Percentiles rank a stretch among this genome's conserved stretches.
Conservation (phyloP, 2,888 invertebrate species). For the Caenorhabditis angaria region DNA sequence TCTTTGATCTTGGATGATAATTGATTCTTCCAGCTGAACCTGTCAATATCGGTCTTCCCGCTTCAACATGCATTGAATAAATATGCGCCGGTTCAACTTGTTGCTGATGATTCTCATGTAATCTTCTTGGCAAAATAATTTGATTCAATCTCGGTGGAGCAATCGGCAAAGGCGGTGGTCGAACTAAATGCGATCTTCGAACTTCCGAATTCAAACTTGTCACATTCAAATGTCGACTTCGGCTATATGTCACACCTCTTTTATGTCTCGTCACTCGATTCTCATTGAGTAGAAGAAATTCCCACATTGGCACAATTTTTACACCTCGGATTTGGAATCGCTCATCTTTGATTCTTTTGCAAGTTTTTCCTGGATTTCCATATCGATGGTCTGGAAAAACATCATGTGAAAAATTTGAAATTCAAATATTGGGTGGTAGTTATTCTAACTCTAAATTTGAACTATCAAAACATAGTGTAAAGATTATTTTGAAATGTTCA, state of each 20-base stretch:
- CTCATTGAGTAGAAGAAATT: conserved; percentile 29
- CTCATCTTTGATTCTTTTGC: conserved; percentile 33
- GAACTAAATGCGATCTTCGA: not conserved
- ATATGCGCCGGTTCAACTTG: conserved; percentile 17
- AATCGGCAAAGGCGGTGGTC: not conserved
- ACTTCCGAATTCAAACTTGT: too few species aligned
- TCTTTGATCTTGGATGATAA: conserved; percentile 11
- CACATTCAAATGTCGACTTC: not conserved
- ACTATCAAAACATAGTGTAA: too few species aligned
- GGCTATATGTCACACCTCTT: not conserved
- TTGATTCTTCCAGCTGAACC: not conserved
- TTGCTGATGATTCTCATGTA: conserved; percentile 11
- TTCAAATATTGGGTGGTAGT: not conserved
- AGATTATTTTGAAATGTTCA: too few species aligned
- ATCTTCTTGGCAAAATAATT: not conserved
- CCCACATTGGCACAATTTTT: conserved; percentile 41
- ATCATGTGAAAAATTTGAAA: not conserved
- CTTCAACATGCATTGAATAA: not conserved
- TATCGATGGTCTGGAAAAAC: conserved; percentile 23
- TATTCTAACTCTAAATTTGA: too few species aligned
- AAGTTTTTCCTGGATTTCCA: conserved; percentile 27
- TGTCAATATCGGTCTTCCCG: not conserved
- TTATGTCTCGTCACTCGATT: not conserved
- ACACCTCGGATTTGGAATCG: conserved; percentile 40
- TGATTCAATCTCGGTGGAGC: not conserved